phyloP scores from a whole-genome alignment of 2,888 invertebrate genomes.

The Lymantria dispar region DNA sequence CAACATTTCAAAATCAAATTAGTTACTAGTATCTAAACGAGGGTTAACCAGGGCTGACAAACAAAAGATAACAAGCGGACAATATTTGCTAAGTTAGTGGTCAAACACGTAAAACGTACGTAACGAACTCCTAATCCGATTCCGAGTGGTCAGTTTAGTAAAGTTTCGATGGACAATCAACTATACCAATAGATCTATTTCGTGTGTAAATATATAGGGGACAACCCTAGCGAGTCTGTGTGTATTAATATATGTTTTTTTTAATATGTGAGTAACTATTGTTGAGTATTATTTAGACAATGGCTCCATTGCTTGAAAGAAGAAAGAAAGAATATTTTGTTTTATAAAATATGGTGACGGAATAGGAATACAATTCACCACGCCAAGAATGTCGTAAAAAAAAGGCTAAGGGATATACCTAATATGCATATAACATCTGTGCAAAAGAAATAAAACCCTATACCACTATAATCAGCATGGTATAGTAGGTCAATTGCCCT shows the following conservation, averaged over 20 bases:
- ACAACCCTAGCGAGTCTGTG: slow-evolving; percentile 35
- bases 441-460: too few relatives aligned
- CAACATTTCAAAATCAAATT: slow-evolving; percentile 28
- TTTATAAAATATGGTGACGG: too few relatives aligned
- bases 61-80: slow-evolving; percentile 40
- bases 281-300: too few relatives aligned
- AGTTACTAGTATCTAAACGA: slow-evolving; percentile 29
- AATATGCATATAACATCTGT: too few relatives aligned
- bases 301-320: too few relatives aligned
- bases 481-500: too few relatives aligned
- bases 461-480: too few relatives aligned
- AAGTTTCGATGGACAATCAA: slow-evolving; percentile 75
- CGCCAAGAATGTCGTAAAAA: too few relatives aligned
- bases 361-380: too few relatives aligned
- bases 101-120: slow-evolving; percentile 68
- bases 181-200: slow-evolving; percentile 69
- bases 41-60: slow-evolving; percentile 45
- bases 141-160: slow-evolving; percentile 69
- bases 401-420: too few relatives aligned
- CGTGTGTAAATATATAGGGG: slow-evolving; percentile 58
- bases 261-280: slow-evolving; percentile 1
- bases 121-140: slow-evolving; percentile 73
- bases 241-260: background rate
- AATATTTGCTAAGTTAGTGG: slow-evolving; percentile 58
- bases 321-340: too few relatives aligned